Evolutionary conservation across 2,113 vertebrate genomes (phyloP), one percentile per base, ranked within the genome.

Genomic region (Terrapene triunguis): DNA sequence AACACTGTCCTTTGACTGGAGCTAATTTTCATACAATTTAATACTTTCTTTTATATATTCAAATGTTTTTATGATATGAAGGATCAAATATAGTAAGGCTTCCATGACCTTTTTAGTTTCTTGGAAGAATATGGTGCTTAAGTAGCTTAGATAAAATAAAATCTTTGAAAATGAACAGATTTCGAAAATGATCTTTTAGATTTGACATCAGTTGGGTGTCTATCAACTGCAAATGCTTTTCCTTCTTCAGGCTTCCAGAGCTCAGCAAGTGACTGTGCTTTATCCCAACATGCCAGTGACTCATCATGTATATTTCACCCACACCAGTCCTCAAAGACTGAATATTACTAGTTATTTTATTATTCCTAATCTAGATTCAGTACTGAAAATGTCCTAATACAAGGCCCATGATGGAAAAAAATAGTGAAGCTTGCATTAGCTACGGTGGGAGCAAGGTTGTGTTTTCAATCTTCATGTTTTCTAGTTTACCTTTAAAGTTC

Each of bases 11-110:
- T 93, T 93, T 89, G 83, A 53, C 88, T 89, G 80, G 55, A 76
- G 51, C 84, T 82, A 88, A 82, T 85, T 96, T 92, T 57, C 42
- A 80, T 48, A 22, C 82, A 82, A 53, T 92, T 95, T 84, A 78
- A 92, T 62, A 87, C 17, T 6, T 35, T 82, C 32, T 87, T 89
- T 88, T 88, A 62, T 78, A 80, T 86, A 82, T 76, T 94, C 24
- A 94, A 93, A 76, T 84, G 84, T 88, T 88, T 80, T 83, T 2
- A 32, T 27, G 21, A 85, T 89, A 92, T 94, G 79, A 80, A 80
- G 29, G 47, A 72, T 93, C n/a, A 90, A 62, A 89, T 13, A 86
- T 35, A 89, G 65, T 14, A 76, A 62, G 25, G 65, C 27, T 78
- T 80, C 76, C 27, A 35, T 90, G 84, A 86, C 88, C 84, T 89